Base-by-base conservation (phyloP, 2,797 vertebrate species). In the Bovichtus diacanthus region DNA sequence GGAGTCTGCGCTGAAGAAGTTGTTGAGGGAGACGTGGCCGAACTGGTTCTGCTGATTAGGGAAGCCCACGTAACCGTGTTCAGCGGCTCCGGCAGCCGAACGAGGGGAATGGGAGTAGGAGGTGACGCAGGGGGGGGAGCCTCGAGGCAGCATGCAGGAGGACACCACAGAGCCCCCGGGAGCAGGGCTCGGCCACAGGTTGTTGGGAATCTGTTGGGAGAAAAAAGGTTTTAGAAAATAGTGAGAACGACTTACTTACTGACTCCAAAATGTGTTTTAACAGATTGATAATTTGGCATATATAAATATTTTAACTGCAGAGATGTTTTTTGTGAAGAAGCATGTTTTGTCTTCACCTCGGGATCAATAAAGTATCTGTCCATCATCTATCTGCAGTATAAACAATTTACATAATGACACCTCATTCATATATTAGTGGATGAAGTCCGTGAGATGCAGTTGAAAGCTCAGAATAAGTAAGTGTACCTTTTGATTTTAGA, bases 31-130 rank as follows among this genome's bases (percentile, higher is more conserved):
- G 74, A 99, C 91, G 1, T 99, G 98, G 64, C 96, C 94, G 41
- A 98, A 99, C 92, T 99, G 98, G 92, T 97, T 98, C 93, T 99
- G 98, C 92, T 98, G 98, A 83, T 96, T 97, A 74, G 97, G 96
- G 91, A 99, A 99, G 80, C 97, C 95, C 64, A 97, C 93, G 77
- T 99, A 99, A 88, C 96, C 94, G 86, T 98, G 97, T 84, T 98
- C 97, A 39, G 84, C 70, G 5, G 74, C 80, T 0, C 73, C 58
- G 18, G 76, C 94, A 2, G 91, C 84, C 0, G 91, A 78, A 58
- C 97, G 95, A 0, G 98, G 96, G 34, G 97, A 96, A 84, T 97
- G 97, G 5, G 97, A 95, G 81, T 99, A 99, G 75, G 97, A 96
- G 16, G 97, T 93, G 94, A 98, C 96, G 81, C 98, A 99, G 77